Conservation (phyloP, 1,140 invertebrate species). For the Euura saliciscinereae region DNA sequence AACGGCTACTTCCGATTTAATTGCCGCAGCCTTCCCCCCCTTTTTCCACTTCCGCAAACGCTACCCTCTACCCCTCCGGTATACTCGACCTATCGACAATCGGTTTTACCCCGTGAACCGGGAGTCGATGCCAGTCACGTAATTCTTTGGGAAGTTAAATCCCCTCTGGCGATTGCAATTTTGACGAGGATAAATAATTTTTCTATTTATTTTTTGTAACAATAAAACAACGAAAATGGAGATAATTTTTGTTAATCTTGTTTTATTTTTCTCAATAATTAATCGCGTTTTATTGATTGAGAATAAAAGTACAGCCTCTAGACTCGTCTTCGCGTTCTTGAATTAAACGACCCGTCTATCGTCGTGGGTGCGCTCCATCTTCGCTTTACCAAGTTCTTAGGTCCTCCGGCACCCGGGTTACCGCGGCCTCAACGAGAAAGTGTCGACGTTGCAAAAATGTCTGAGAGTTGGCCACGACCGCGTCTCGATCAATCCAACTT, state of each 20-base stretch:
- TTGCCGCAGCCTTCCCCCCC: not conserved
- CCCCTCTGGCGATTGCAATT: not conserved
- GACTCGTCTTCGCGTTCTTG: not conserved
- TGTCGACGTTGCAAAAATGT: not conserved
- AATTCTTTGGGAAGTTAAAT: constrained; percentile 27
- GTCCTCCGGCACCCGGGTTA: too few species aligned
- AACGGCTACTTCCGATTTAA: not conserved
- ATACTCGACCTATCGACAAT: not conserved
- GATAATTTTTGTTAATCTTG: too few species aligned
- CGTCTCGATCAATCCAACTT: not conserved
- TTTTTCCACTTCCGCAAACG: too few species aligned
- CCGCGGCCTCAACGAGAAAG: not conserved
- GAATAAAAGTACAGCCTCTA: too few species aligned
- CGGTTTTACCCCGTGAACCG: not conserved
- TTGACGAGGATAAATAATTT: not conserved
- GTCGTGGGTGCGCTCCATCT: not conserved
- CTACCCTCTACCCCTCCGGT: not conserved
- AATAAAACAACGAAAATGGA: too few species aligned
- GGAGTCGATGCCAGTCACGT: constrained; percentile 1
- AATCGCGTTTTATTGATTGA: too few species aligned
- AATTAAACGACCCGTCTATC: constrained; percentile 5
- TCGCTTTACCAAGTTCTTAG: too few species aligned
- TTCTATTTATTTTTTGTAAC: too few species aligned
- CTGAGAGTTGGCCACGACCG: not conserved
- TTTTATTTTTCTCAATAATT: too few species aligned